Conservation (phyloP, 2,113 vertebrate species). For the Microcebus ravelobensis region DNA sequence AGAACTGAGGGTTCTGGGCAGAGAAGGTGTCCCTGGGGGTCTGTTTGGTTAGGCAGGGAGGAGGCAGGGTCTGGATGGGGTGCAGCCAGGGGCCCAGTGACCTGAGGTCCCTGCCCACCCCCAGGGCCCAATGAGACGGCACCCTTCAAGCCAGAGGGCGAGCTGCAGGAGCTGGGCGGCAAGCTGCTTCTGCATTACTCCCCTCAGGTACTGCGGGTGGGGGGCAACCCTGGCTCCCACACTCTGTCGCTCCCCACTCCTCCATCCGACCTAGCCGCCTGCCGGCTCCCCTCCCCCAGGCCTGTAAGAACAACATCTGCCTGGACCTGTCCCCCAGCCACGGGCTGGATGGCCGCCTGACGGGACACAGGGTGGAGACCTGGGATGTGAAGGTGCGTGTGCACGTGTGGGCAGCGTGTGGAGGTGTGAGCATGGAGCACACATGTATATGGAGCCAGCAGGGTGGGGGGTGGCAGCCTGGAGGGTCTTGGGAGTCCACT, state of each 20-base stretch:
- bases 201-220: conserved; percentile 90
- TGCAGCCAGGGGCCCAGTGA: background rate
- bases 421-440: accelerated
- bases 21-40: background rate
- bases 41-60: background rate
- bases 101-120: background rate
- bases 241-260: background rate
- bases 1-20: background rate
- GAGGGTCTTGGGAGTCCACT: background rate
- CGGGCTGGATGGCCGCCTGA: conserved; percentile 93
- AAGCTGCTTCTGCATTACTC: conserved; percentile 96
- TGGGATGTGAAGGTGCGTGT: conserved; percentile 94
- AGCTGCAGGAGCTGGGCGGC: conserved; percentile 90
- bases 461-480: background rate
- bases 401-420: accelerated
- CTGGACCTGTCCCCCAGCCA: conserved; percentile 94
- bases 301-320: conserved; percentile 97
- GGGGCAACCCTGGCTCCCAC: background rate
- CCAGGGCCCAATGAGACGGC: conserved; percentile 94
- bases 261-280: background rate
- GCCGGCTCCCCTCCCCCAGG: conserved; percentile 81
- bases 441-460: accelerated
- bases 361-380: conserved; percentile 94
- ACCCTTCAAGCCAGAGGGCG: conserved; percentile 92
- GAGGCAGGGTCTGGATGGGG: background rate